Percentiles rank a stretch among this genome's conserved stretches.
Conservation (phyloP, 1,140 invertebrate species). For the Papilio machaon region DNA sequence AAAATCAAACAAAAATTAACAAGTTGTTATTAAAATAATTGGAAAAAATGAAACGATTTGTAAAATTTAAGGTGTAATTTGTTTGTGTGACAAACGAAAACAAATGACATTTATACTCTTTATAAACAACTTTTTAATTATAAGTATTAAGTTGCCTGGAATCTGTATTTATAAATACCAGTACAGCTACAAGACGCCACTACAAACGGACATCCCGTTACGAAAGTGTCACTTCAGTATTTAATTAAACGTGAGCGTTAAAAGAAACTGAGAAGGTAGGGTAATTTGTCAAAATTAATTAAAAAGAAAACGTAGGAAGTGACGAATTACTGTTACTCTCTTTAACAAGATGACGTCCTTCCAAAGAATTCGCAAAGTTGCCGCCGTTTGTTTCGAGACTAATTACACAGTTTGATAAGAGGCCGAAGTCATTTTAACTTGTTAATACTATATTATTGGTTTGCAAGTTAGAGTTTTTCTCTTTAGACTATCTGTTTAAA, state of each 20-base stretch:
- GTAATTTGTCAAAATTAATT: constrained; percentile 82
- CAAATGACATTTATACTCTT: constrained; percentile 37
- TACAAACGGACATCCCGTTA: constrained; percentile 58
- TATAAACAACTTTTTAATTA: constrained; percentile 47
- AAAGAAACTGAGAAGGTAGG: constrained; percentile 77
- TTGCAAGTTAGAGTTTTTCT: not conserved
- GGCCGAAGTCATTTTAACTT: constrained; percentile 39
- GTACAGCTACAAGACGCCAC: constrained; percentile 48
- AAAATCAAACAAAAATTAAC: not conserved
- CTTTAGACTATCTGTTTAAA: not conserved
- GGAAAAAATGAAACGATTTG: not conserved
- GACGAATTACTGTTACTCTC: constrained; percentile 66
- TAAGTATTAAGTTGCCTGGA: constrained; percentile 21
- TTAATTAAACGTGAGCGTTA: constrained; percentile 78
- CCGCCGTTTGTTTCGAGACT: constrained; percentile 58
- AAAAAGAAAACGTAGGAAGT: constrained; percentile 77
- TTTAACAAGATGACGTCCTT: constrained; percentile 67
- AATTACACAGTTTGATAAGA: constrained; percentile 59
- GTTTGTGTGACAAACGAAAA: constrained; percentile 35
- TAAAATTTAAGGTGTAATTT: constrained; percentile 1
- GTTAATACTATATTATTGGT: constrained; percentile 31
- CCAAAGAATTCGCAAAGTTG: constrained; percentile 57
- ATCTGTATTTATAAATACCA: constrained; percentile 37
- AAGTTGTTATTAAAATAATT: constrained; percentile 27
- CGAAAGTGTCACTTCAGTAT: constrained; percentile 78